phyloP scores from a whole-genome alignment of 2,797 vertebrate genomes.

The Caiman crocodilus region DNA sequence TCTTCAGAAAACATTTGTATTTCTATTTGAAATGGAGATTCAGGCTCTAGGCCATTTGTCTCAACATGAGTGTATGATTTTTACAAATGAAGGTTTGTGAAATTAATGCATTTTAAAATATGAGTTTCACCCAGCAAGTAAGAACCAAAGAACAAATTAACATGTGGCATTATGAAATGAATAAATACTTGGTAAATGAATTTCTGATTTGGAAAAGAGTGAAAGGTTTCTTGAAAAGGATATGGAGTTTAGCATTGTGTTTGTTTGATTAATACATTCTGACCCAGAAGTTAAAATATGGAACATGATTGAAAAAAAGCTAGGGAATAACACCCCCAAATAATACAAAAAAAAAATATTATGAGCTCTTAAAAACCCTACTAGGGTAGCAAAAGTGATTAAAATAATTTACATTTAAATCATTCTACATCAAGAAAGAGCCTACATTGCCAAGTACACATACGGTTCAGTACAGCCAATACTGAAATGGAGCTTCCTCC shows the following conservation, averaged over 20 bases:
- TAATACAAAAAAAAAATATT: background rate
- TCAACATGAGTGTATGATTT: background rate
- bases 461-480: background rate
- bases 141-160: slow-evolving; percentile 14
- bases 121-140: slow-evolving; percentile 30
- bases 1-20: slow-evolving; percentile 37
- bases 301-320: slow-evolving; percentile 9
- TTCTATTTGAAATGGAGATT: slow-evolving; percentile 69
- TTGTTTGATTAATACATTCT: slow-evolving; percentile 13
- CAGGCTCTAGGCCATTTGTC: slow-evolving; percentile 59
- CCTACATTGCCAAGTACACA: background rate
- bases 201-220: slow-evolving; percentile 3
- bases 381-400: slow-evolving; percentile 22
- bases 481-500: background rate
- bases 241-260: background rate
- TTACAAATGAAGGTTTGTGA: slow-evolving; percentile 62
- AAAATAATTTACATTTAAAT: slow-evolving; percentile 62
- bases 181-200: slow-evolving; percentile 5
- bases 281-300: slow-evolving; percentile 12
- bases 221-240: background rate
- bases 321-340: slow-evolving; percentile 4
- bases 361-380: background rate
- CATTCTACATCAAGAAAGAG: background rate
- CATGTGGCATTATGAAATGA: background rate
- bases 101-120: slow-evolving; percentile 58